Base-by-base conservation (phyloP, 37 sponge, comb jelly and placozoan genomes). In the Chondrosia reniformis region DNA sequence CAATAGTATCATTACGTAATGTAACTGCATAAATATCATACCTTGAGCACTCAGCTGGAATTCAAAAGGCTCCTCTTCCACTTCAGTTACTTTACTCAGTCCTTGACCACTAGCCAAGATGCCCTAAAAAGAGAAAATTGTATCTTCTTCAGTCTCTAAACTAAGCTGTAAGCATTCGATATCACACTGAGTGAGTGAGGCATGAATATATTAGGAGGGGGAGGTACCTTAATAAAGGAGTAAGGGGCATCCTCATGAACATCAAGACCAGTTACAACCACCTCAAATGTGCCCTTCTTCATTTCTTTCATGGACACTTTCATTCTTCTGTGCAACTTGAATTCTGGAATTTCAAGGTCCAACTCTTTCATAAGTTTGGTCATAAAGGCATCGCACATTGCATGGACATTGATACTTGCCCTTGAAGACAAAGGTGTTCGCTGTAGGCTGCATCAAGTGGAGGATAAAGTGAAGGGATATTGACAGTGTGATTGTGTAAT, bases 361-460 rank as follows among this genome's bases (percentile, higher is more conserved):
- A 92, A 80, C 31, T 81, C 88, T 63, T 76, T 22, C 45, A 77
- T 44, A 40, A 91, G 37, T 12, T 78, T 59, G 28, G 36, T 36
- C 94, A 94, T 94, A 63, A 90, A 86, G 30, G 78, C 88, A 77
- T 94, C 94, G 56, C 90, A 90, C 85, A 83, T 86, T 52, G 81
- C 81, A 59, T 91, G 89, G 8, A 94, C 81, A 33, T 75, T 86
- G 42, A 94, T 45, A 9, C 38, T 49, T 4, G 79, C 77, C 4
- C 32, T 63, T 45, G 41, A 52, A 12, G 45, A 65, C 67, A 76
- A 79, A 41, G 94, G 90, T 0, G 89, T 90, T 76, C 67, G 73
- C 90, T 94, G 94, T 45, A 94, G 78, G 46, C 92, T 91, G 54
- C 6, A 30, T 19, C 17, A 59, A 59, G 22, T 49, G 52, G 15